Conservation (phyloP, 2,888 invertebrate species). For the Spodoptera littoralis region DNA sequence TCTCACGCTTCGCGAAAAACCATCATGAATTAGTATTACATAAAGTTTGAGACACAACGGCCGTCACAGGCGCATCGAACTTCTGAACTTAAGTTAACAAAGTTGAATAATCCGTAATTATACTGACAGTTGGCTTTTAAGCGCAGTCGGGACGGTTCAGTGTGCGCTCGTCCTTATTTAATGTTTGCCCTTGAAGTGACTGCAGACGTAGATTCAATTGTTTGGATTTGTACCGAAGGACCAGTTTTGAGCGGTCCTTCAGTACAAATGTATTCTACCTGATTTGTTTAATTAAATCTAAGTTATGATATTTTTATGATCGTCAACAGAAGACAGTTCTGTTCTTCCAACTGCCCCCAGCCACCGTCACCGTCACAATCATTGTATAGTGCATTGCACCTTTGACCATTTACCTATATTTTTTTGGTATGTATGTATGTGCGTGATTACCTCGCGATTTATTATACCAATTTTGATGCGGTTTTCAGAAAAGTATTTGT, state of each 20-base stretch:
- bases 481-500: no score
- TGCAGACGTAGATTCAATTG: slow-evolving; percentile 5
- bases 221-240: slow-evolving; percentile 4
- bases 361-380: no score
- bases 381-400: no score
- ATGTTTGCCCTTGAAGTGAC: slow-evolving; percentile 22
- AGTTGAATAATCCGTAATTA: slow-evolving; percentile 49
- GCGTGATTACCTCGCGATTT: no score
- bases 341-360: no score
- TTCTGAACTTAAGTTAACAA: slow-evolving; percentile 33
- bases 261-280: no score
- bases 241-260: neutral
- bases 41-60: slow-evolving; percentile 22
- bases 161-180: slow-evolving; percentile 39
- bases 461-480: no score
- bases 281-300: no score
- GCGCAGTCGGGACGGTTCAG: slow-evolving; percentile 18
- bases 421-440: no score
- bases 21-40: slow-evolving; percentile 34
- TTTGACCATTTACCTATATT: no score
- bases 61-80: slow-evolving; percentile 23
- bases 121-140: slow-evolving; percentile 47
- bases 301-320: no score
- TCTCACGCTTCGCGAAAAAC: slow-evolving; percentile 21
- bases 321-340: no score